phyloP scores from a whole-genome alignment of 2,888 invertebrate species.

The Mechanitis mazaeus region DNA sequence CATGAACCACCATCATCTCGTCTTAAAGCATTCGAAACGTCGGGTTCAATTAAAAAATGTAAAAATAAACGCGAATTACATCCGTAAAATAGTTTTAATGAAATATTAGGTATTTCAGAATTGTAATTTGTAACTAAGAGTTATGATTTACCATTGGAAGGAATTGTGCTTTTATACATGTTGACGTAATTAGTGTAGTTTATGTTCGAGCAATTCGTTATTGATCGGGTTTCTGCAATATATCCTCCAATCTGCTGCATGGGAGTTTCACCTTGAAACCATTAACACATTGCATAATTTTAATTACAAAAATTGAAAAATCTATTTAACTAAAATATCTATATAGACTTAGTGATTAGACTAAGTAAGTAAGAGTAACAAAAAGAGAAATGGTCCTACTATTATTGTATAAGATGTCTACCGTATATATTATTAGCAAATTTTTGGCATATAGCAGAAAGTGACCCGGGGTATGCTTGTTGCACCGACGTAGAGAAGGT shows the following conservation, averaged over 20 bases:
- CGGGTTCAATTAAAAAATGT: too few species aligned
- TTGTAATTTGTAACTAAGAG: not conserved
- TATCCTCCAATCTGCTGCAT: conserved; percentile 62
- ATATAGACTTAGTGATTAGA: too few species aligned
- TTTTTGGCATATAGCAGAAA: conserved; percentile 48
- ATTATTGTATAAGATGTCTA: conserved; percentile 25
- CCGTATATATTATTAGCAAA: conserved; percentile 49
- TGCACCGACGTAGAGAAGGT: conserved; percentile 58
- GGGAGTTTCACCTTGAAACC: conserved; percentile 51
- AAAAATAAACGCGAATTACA: too few species aligned
- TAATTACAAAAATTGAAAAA: too few species aligned
- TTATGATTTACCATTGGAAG: conserved; percentile 47
- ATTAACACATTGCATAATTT: too few species aligned
- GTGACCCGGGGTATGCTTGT: conserved; percentile 49
- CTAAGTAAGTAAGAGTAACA: not conserved
- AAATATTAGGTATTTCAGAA: too few species aligned
- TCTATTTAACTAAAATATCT: too few species aligned
- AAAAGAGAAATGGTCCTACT: not conserved
- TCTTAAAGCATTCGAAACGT: too few species aligned
- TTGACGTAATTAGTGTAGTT: conserved; percentile 42
- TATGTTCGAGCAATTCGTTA: conserved; percentile 41
- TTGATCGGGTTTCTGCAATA: conserved; percentile 38
- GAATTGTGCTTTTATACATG: conserved; percentile 30
- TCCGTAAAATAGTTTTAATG: too few species aligned
- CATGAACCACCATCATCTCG: too few species aligned